phyloP scores from a whole-genome alignment of 2,797 vertebrate species.

The Sebastes paucispinis region DNA sequence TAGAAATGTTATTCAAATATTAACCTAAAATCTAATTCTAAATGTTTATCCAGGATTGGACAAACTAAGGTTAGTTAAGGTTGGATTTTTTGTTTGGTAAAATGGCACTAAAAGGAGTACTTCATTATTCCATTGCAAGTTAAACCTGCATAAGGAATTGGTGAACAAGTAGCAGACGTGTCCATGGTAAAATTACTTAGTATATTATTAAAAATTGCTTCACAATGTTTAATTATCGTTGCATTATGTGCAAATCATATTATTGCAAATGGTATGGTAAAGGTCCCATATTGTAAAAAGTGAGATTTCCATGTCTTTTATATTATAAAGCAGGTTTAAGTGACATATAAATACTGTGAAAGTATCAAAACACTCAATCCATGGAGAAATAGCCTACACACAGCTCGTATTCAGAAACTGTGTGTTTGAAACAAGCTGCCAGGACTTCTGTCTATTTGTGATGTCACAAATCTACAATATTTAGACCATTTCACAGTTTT shows the following conservation, averaged over 20 bases:
- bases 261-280: background rate
- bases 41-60: background rate
- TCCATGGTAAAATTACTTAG: background rate
- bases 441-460: too few species aligned
- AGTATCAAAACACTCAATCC: too few species aligned
- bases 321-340: too few species aligned
- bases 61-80: background rate
- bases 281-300: too few species aligned
- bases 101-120: background rate
- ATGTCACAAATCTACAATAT: too few species aligned
- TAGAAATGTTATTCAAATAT: background rate
- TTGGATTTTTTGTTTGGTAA: background rate
- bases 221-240: background rate
- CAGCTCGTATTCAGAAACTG: too few species aligned
- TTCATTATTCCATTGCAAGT: background rate
- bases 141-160: background rate
- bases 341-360: too few species aligned
- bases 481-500: too few species aligned
- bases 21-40: background rate
- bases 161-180: background rate
- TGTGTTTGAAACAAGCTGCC: too few species aligned
- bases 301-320: too few species aligned
- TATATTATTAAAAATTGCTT: background rate
- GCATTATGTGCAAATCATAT: background rate
- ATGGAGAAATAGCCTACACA: too few species aligned